A percentile compares a stretch with the other conserved stretches of the same genome.
phyloP scores from a whole-genome alignment of 2,113 vertebrate genomes.

The Tychaedon coryphoeus region DNA sequence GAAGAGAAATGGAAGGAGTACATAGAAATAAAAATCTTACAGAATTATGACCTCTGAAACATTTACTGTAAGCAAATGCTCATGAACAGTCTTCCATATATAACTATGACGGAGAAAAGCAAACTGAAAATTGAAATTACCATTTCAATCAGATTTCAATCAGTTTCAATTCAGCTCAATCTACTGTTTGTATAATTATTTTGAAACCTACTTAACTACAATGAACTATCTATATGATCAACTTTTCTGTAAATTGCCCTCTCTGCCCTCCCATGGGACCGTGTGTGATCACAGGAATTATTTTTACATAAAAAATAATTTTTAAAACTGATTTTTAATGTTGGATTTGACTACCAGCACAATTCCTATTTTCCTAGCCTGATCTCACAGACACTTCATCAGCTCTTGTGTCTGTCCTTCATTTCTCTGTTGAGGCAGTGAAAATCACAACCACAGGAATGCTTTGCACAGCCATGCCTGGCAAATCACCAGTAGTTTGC shows the following conservation, averaged over 20 bases:
- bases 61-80: neutral
- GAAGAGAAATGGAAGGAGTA: neutral
- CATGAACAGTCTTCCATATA: neutral
- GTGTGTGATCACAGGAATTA: neutral
- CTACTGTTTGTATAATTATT: neutral
- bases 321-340: neutral
- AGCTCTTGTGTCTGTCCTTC: neutral
- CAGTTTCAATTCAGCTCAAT: neutral
- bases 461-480: neutral
- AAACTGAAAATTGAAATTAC: neutral
- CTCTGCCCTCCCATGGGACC: neutral
- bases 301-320: neutral
- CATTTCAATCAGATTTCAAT: neutral
- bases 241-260: neutral
- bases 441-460: neutral
- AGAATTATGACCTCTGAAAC: neutral
- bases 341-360: neutral
- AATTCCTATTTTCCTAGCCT: neutral
- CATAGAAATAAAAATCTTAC: neutral
- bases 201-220: neutral
- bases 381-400: neutral
- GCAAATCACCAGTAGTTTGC: neutral
- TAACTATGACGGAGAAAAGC: neutral
- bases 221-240: neutral
- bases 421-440: neutral